Evolutionary conservation across 2,113 vertebrate genomes (phyloP).

Genomic region (Myxocyprinus asiaticus): DNA sequence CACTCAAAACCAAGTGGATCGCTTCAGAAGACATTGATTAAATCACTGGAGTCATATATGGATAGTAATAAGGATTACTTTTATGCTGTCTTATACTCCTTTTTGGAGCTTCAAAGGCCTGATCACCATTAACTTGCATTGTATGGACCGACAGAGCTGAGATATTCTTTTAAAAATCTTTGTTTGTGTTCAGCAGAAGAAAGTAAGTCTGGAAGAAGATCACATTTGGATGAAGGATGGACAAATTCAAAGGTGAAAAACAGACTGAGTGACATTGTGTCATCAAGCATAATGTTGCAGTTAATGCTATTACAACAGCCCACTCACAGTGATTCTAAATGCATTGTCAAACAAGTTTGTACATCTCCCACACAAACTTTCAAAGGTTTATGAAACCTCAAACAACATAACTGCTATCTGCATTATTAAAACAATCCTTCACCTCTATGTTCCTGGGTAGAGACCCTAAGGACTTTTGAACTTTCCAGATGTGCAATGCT

Average conservation of each 20-base stretch:
- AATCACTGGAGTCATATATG: no score
- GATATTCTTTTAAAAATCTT: no score
- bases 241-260: constrained; percentile 42
- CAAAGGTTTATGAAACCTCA: constrained; percentile 15
- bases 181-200: no score
- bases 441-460: constrained; percentile 2
- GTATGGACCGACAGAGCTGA: no score
- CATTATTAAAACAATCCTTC: constrained; percentile 37
- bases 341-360: constrained; percentile 1
- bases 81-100: no score
- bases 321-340: constrained; percentile 23
- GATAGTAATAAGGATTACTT: no score
- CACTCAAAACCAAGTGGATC: no score
- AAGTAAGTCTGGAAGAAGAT: background rate
- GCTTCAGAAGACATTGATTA: no score
- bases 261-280: constrained; percentile 18
- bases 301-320: constrained; percentile 29
- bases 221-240: constrained; percentile 20
- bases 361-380: constrained; percentile 31
- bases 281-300: background rate
- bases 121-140: no score
- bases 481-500: background rate
- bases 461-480: background rate
- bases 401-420: constrained; percentile 6
- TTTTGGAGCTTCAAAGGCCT: no score